These are phyloP conservation scores for Amphimedon queenslandica DNA, from an alignment of 37 sponge, comb jelly and placozoan species.

Conservation along the genomic window DNA sequence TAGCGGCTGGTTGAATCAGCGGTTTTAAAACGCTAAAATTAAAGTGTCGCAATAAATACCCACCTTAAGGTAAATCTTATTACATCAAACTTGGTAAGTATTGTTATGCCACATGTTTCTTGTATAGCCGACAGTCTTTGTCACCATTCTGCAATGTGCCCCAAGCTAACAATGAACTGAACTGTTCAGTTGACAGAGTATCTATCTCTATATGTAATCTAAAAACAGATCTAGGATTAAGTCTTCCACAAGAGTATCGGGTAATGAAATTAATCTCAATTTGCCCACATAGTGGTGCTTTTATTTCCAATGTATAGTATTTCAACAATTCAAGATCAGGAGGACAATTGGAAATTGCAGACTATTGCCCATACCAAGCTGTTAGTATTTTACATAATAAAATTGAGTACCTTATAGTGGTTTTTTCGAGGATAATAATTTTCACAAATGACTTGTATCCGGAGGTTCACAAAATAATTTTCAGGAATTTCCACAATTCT, in stretches of 20 bases:
- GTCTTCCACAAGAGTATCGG: slow-evolving; percentile 22
- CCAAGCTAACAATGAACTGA: neutral
- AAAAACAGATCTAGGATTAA: neutral
- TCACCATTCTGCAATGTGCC: neutral
- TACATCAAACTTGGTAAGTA: too few relatives aligned
- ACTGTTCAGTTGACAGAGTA: slow-evolving; percentile 41
- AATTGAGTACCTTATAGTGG: too few relatives aligned
- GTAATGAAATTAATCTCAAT: neutral
- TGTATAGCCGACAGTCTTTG: neutral
- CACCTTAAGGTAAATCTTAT: too few relatives aligned
- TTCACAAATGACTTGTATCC: too few relatives aligned
- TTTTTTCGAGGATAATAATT: too few relatives aligned
- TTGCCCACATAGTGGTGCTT: neutral
- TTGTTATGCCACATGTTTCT: too few relatives aligned
- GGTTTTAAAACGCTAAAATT: too few relatives aligned
- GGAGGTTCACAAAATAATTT: too few relatives aligned
- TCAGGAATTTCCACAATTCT: too few relatives aligned
- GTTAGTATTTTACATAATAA: slow-evolving; percentile 20
- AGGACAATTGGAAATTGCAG: slow-evolving; percentile 45
- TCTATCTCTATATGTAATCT: slow-evolving; percentile 40
- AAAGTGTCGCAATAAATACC: too few relatives aligned
- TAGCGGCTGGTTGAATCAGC: too few relatives aligned
- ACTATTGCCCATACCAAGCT: slow-evolving; percentile 58
- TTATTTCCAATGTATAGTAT: slow-evolving; percentile 30
- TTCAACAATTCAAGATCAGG: slow-evolving; percentile 24